Evolutionary conservation across 2,113 vertebrate species (phyloP), one percentile per base, ranked within the genome.

Genomic region (Phrynocephalus versicolor): DNA sequence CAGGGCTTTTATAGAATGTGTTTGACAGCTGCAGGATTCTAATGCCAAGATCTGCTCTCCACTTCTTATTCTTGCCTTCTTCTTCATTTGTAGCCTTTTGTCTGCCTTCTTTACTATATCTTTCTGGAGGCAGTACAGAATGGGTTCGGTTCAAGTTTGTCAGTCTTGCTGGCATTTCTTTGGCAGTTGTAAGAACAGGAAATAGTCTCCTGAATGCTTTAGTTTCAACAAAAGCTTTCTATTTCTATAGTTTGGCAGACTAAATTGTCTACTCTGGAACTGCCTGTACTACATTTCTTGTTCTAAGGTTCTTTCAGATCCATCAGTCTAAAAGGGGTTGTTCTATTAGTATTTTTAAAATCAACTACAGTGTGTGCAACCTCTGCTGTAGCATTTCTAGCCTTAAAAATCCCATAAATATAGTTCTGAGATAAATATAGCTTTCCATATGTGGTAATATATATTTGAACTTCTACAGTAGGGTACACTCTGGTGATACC

Each of bases 21-120:
- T 33, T 37, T 82, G 88, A 81, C 90, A 94, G 89, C 88, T 92
- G 86, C 89, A 84, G 72, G 82, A 85, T 70, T 73, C 0, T 0
- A 57, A 84, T 91, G 90, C 90, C 92, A 92, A 91, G 70, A 90
- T 82, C 84, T 90, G 88, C 64, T 77, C 91, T 1, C 0, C 55
- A 86, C 77, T 67, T 71, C 82, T 85, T 90, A 81, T 82, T 73
- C 65, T 87, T 62, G 51, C 83, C 78, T 89, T 65, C 80, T 72
- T 27, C 69, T 82, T 82, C 79, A 78, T 90, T 88, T 89, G 79
- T 91, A 75, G 16, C 69, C 58, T 85, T 75, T 85, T 91, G 87
- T 85, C 88, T 85, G 62, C 23, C 85, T 91, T 73, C 65, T 88
- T 70, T 77, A 72, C 76, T 88, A 92, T 90, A 41, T 65, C 14